phyloP scores from a whole-genome alignment of 2,888 invertebrate species.

The Apodemia hepburni region DNA sequence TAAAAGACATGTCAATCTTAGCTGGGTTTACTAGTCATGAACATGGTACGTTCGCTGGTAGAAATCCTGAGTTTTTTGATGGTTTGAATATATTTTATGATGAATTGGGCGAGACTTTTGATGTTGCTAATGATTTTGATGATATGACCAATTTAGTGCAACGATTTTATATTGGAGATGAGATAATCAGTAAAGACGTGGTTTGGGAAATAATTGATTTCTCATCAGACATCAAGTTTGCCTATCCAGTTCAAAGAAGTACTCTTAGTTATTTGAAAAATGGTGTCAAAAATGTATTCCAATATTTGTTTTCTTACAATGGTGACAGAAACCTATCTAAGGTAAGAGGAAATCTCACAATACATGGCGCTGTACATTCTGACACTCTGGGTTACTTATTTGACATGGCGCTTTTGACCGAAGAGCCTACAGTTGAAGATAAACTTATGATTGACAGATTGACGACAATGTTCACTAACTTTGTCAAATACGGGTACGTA shows the following conservation, averaged over 20 bases:
- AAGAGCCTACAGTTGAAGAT: constrained; percentile 37
- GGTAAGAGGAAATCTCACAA: constrained; percentile 31
- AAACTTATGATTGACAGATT: constrained; percentile 46
- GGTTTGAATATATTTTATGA: no score
- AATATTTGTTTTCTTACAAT: constrained; percentile 51
- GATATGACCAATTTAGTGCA: constrained; percentile 36
- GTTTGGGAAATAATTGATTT: constrained; percentile 39
- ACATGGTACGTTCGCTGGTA: constrained; percentile 13
- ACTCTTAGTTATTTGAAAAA: constrained; percentile 35
- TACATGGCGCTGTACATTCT: constrained; percentile 41
- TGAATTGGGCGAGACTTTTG: constrained; percentile 33
- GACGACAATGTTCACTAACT: constrained; percentile 61
- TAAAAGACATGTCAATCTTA: constrained; percentile 41
- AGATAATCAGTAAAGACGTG: constrained; percentile 31
- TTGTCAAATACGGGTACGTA: constrained; percentile 52
- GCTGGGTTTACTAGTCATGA: constrained; percentile 50
- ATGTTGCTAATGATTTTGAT: constrained; percentile 34
- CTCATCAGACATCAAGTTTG: constrained; percentile 46
- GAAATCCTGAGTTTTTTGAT: no score
- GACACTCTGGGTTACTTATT: constrained; percentile 56
- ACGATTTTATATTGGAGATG: constrained; percentile 50
- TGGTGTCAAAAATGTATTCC: constrained; percentile 38
- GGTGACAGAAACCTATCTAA: constrained; percentile 31
- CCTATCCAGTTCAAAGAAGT: constrained; percentile 44
- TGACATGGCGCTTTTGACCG: constrained; percentile 24